Percentiles rank a stretch among this genome's conserved stretches.
phyloP scores from a whole-genome alignment of 2,113 vertebrate genomes.

The Cichladusa arquata region DNA sequence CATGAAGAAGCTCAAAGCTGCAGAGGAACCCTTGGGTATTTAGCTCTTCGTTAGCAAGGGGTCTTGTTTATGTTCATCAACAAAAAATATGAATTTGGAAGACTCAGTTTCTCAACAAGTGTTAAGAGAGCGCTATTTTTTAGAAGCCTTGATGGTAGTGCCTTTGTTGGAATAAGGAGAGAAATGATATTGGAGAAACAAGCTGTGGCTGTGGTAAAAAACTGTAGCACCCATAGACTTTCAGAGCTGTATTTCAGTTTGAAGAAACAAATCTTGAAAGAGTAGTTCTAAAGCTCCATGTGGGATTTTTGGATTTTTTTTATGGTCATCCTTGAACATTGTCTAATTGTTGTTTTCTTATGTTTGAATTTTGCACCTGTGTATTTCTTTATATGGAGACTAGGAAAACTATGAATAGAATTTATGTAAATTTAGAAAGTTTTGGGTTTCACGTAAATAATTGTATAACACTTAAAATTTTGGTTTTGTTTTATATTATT shows the following conservation, averaged over 20 bases:
- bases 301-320: background rate
- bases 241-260: background rate
- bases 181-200: background rate
- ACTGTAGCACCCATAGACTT: background rate
- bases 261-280: background rate
- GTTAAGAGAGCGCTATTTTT: background rate
- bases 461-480: background rate
- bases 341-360: background rate
- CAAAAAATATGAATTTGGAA: background rate
- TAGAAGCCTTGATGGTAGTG: background rate
- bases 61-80: background rate
- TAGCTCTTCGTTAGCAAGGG: background rate
- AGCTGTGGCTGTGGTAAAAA: background rate
- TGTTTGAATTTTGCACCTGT: background rate
- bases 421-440: background rate
- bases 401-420: background rate
- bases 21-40: background rate
- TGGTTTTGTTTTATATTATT: background rate
- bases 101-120: background rate
- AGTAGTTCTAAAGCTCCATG: background rate
- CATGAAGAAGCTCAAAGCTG: background rate
- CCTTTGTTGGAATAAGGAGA: background rate
- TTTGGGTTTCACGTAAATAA: background rate
- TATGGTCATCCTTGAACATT: background rate
- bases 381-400: background rate